phyloP scores from a whole-genome alignment of 2,113 vertebrate genomes.

The Phalacrocorax aristotelis region DNA sequence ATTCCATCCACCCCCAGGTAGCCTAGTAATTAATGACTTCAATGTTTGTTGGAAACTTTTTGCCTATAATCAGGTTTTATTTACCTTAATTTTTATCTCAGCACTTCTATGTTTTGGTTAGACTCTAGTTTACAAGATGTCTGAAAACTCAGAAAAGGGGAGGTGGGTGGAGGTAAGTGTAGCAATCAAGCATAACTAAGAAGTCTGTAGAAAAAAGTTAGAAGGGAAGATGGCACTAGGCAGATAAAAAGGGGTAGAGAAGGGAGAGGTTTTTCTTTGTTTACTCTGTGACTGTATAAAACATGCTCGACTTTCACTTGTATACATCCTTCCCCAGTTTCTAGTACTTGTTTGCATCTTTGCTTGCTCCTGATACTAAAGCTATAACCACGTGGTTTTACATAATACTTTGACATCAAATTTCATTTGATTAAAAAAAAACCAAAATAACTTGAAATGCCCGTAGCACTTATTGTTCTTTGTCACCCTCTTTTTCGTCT shows the following conservation, averaged over 20 bases:
- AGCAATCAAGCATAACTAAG: neutral
- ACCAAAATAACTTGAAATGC: neutral
- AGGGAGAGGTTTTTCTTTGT: neutral
- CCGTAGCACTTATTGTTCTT: neutral
- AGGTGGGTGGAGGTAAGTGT: too few relatives aligned
- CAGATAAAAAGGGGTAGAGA: neutral
- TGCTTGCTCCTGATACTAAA: neutral
- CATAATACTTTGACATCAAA: slow-evolving; percentile 9
- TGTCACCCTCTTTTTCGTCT: neutral
- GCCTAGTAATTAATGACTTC: neutral
- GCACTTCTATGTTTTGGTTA: neutral
- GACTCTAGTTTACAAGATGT: neutral
- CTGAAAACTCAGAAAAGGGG: neutral
- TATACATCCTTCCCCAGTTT: neutral
- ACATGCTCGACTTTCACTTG: neutral
- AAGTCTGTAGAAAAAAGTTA: neutral
- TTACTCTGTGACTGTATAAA: neutral
- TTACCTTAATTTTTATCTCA: neutral
- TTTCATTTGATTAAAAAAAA: slow-evolving; percentile 36
- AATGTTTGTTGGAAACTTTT: neutral
- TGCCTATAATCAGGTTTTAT: neutral
- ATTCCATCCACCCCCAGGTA: neutral
- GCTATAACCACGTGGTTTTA: neutral
- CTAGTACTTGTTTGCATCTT: neutral
- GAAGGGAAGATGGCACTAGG: neutral